Conservation (phyloP, 2,888 invertebrate species). For the Tipula lateralis region DNA sequence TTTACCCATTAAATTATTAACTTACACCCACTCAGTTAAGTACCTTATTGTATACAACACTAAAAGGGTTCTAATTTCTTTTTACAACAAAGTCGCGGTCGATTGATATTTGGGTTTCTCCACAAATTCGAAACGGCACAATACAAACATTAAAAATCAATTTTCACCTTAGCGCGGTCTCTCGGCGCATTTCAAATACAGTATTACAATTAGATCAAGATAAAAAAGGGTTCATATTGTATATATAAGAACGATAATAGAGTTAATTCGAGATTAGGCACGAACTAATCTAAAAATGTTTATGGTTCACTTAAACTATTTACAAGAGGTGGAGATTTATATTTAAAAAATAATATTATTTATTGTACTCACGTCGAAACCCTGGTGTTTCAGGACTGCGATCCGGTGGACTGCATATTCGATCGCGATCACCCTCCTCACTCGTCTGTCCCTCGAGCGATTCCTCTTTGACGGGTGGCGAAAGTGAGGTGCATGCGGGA, state of each 20-base stretch:
- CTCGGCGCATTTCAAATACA: neutral
- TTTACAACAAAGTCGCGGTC: neutral
- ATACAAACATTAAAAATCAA: neutral
- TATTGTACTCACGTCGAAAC: slow-evolving; percentile 56
- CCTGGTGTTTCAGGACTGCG: slow-evolving; percentile 52
- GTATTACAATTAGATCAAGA: neutral
- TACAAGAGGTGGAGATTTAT: no score
- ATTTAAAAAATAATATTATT: neutral
- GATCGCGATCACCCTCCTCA: slow-evolving; percentile 55
- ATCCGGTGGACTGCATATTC: slow-evolving; percentile 43
- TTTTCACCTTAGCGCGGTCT: neutral
- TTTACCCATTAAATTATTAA: neutral
- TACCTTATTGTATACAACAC: neutral
- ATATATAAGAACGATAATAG: neutral
- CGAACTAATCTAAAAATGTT: neutral
- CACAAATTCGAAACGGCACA: neutral
- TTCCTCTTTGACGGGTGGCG: slow-evolving; percentile 52
- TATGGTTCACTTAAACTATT: no score
- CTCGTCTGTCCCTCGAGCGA: slow-evolving; percentile 56
- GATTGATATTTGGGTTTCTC: neutral
- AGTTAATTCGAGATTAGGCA: neutral
- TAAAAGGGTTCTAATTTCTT: neutral
- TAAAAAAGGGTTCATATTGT: neutral
- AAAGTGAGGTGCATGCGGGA: slow-evolving; percentile 57
- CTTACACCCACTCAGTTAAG: slow-evolving; percentile 6